phyloP scores from a whole-genome alignment of 2,797 vertebrate genomes.

The Leucoraja ocellata region DNA sequence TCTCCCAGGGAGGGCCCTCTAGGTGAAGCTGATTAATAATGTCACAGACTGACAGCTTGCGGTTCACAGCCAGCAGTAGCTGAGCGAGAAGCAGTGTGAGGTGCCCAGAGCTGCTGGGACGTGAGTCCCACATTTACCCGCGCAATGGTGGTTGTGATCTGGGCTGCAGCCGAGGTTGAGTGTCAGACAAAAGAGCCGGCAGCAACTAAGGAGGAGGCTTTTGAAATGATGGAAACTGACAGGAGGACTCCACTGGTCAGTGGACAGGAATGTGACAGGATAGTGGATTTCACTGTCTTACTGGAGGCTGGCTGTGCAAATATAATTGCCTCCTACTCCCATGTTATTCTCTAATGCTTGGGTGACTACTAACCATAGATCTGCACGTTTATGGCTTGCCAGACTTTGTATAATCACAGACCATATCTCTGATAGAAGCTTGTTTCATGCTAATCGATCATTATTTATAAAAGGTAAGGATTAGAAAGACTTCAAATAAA shows the following conservation, averaged over 20 bases:
- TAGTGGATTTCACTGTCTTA: constrained; percentile 46
- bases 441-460: not conserved
- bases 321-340: constrained; percentile 17
- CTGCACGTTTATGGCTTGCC: not conserved
- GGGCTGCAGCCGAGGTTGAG: not conserved
- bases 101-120: not conserved
- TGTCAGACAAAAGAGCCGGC: constrained; percentile 31
- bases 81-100: not conserved
- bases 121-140: not conserved
- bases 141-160: not conserved
- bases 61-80: constrained; percentile 42
- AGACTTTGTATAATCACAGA: not conserved
- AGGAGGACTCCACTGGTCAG: constrained; percentile 54
- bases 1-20: not conserved
- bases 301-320: constrained; percentile 48
- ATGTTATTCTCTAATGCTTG: constrained; percentile 39
- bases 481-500: not conserved
- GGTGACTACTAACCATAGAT: not conserved
- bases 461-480: not conserved
- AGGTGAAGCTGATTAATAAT: constrained; percentile 12
- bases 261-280: constrained; percentile 47
- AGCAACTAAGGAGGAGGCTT: constrained; percentile 19
- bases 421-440: not conserved
- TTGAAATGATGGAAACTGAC: constrained; percentile 59
- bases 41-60: constrained; percentile 46